Base-by-base conservation (phyloP, 2,797 vertebrate species). In the Trichosurus vulpecula region DNA sequence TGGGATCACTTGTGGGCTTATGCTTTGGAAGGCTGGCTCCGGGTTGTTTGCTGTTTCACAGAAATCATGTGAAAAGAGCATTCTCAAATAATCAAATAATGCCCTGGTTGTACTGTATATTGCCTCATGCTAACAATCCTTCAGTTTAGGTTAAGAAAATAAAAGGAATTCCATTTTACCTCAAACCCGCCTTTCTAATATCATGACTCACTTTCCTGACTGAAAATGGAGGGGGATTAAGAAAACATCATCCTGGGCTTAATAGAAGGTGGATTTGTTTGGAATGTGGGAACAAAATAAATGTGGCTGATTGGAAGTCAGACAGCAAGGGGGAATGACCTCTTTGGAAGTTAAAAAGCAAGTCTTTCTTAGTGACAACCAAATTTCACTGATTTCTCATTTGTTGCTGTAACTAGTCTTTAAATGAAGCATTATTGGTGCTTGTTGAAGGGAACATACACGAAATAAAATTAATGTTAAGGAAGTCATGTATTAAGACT, bases 151-250 rank as follows among this genome's bases (percentile, higher is more conserved):
- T 47, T 91, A 54, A 51, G 41, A 11, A 31, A 93, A 94, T 90
- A 92, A 93, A 94, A 90, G 13, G n/a, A 97, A 95, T 74, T 92
- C 41, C 52, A 94, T 97, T 97, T 97, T 61, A 90, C 30, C 54
- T 52, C 91, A 96, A 95, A 56, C 91, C 61, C 66, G 97, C 95
- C 95, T 93, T 97, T 55, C 90, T 96, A 96, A 54, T 54, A 56
- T 97, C 96, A 92, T 97, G 97, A 97, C 94, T 98, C 96, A 97
- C 93, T 96, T 97, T 95, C 95, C 93, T 96, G 90, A 97, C 92
- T 96, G 94, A 96, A 97, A 97, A 95, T 93, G 91, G 93, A 93
- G 90, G 92, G 95, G 54, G 95, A 96, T 90, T 96, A 91, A 96
- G 90, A 95, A 97, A 96, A 95, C 92, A 96, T 94, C 90, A 55